A percentile compares a stretch with the other conserved stretches of the same genome.
These are phyloP conservation scores for Cyclina sinensis DNA, from an alignment of 1,140 invertebrate species.

Conservation along the genomic window DNA sequence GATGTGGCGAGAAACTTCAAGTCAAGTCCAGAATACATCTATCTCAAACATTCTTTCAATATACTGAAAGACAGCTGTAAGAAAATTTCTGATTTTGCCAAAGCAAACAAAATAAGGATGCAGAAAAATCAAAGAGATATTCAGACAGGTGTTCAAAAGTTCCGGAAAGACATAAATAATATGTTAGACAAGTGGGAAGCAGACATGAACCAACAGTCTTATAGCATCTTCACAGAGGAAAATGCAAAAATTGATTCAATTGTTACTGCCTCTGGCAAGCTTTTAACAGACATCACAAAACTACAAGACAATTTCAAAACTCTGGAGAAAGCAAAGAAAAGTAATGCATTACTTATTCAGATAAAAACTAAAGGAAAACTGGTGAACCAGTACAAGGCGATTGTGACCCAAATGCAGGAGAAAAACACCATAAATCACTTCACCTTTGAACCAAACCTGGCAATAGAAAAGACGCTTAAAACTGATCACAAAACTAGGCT, in stretches of 20 bases:
- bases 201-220: background rate
- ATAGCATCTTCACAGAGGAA: background rate
- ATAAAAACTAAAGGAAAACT: background rate
- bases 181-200: constrained; percentile 11
- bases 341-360: background rate
- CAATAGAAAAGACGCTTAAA: background rate
- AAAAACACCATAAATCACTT: background rate
- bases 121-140: background rate
- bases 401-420: background rate
- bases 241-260: constrained; percentile 2
- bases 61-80: background rate
- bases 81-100: background rate
- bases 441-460: constrained; percentile 3
- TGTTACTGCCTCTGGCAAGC: background rate
- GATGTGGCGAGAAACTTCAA: background rate
- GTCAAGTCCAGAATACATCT: background rate
- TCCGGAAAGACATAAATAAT: background rate
- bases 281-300: background rate
- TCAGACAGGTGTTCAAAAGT: background rate
- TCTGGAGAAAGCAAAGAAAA: constrained; percentile 3
- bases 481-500: background rate
- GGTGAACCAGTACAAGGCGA: background rate
- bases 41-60: background rate
- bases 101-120: background rate
- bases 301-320: background rate